Base-by-base conservation (phyloP, 2,797 vertebrate genomes). In the Fistularia tabacaria region DNA sequence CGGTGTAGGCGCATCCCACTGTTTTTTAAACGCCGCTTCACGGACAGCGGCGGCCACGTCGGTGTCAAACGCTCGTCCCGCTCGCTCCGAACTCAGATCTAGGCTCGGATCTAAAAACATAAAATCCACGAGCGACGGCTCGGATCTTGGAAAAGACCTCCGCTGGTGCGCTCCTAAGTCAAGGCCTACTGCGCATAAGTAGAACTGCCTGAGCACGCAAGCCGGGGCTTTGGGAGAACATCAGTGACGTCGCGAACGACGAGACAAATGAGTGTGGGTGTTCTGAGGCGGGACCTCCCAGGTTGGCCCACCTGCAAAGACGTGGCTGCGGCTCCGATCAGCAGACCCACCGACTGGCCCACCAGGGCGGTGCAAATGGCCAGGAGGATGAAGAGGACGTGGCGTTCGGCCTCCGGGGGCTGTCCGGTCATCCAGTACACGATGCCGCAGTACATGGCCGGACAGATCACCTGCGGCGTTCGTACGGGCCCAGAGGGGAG, bases 341-440 rank as follows among this genome's bases (percentile, higher is more conserved):
- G 91, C 49, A 99, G 92, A 57, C 97, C 97, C 0, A 99, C 82
- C 11, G 96, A 98, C 61, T 99, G 97, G 38, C 96, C 95, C 62
- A 99, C 97, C 71, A 99, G 85, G 38, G 97, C 94, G 0, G 95
- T 98, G 77, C 92, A 93, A 0, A 93, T 96, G 71, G 92, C 93
- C 82, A 99, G 88, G 4, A 95, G 92, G 50, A 97, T 92, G 74
- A 99, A 99, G 73, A 99, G 94, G 46, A 99, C 81, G 81, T 93
- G 98, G 39, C 95, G 92, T 0, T 79, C 76, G 1, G 89, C 94
- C 72, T 98, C 97, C 0, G 96, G 92, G 1, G 97, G 97, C 78
- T 99, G 97, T 10, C 91, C 90, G 0, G 97, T 99, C 96, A 99
- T 98, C 97, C 97, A 99, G 90, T 99, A 99, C 44, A 97, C 95